phyloP scores from a whole-genome alignment of 2,888 invertebrate genomes.

The Ectemnius continuus region DNA sequence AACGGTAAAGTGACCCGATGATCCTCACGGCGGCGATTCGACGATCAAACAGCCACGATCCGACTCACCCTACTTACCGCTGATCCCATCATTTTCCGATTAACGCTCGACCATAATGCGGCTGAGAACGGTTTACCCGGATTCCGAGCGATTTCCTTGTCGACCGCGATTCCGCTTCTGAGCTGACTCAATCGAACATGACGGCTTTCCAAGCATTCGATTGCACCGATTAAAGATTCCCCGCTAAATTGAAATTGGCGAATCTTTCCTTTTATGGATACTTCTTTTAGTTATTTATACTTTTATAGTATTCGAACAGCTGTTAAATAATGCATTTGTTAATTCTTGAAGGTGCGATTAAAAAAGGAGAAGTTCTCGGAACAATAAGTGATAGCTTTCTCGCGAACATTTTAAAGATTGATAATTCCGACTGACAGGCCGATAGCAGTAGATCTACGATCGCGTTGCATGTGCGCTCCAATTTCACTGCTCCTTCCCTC shows the following conservation, averaged over 20 bases:
- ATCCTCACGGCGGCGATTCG: conserved; percentile 47
- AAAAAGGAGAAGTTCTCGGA: no score
- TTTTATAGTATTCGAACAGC: no score
- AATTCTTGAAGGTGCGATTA: no score
- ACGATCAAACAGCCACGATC: conserved; percentile 46
- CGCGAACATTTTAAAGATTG: conserved; percentile 23
- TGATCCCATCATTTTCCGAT: neutral
- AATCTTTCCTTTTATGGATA: no score
- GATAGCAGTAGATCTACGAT: conserved; percentile 30
- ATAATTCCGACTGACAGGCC: no score
- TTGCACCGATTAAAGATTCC: no score
- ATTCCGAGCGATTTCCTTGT: neutral
- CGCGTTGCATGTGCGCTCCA: conserved; percentile 31
- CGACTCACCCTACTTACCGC: conserved; percentile 32
- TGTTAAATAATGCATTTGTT: no score
- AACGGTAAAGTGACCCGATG: conserved; percentile 63
- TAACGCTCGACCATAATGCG: neutral
- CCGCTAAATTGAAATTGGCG: no score
- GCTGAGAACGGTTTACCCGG: no score
- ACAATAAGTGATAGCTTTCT: neutral
- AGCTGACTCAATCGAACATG: no score
- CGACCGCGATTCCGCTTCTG: neutral
- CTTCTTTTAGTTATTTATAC: no score
- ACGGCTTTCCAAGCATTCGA: no score
- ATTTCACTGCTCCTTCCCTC: conserved; percentile 44